Evolutionary conservation across 2,888 invertebrate species (phyloP).

Genomic region (Nineta flava): DNA sequence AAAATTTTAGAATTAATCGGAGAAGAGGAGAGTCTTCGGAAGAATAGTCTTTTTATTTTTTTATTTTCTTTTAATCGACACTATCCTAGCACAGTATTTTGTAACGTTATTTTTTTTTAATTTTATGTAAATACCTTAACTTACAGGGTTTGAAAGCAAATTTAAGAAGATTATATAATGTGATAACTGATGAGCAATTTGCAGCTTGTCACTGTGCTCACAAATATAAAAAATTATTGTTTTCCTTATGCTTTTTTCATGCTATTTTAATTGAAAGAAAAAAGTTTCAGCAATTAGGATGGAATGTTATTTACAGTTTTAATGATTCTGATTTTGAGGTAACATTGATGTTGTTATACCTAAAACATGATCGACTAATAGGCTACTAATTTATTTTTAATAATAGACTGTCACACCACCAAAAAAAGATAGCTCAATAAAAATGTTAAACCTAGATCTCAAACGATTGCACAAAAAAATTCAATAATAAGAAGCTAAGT

Average conservation of each 20-base stretch:
- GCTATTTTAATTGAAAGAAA: constrained; percentile 68
- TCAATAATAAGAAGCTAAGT: too few species aligned
- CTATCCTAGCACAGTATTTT: too few species aligned
- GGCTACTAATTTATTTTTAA: too few species aligned
- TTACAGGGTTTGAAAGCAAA: constrained; percentile 69
- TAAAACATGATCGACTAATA: neutral
- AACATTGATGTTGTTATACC: constrained; percentile 39
- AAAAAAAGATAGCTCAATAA: too few species aligned
- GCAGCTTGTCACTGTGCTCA: constrained; percentile 45
- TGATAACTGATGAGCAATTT: constrained; percentile 63
- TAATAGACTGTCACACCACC: too few species aligned
- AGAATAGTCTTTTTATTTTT: too few species aligned
- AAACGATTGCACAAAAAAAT: too few species aligned
- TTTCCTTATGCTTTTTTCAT: constrained; percentile 74
- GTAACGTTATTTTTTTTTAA: too few species aligned
- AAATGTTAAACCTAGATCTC: too few species aligned
- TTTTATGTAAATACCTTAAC: neutral
- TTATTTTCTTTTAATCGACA: too few species aligned
- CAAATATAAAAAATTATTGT: constrained; percentile 65
- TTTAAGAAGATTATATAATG: constrained; percentile 65
- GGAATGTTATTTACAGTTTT: constrained; percentile 81
- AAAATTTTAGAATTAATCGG: too few species aligned
- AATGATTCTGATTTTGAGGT: constrained; percentile 78
- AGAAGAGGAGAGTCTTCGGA: too few species aligned
- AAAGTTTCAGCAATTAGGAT: constrained; percentile 76